A percentile compares a stretch with the other conserved stretches of the same genome.
These are phyloP conservation scores for Calliopum simillimum DNA, from an alignment of 2,888 invertebrate species.

Conservation along the genomic window DNA sequence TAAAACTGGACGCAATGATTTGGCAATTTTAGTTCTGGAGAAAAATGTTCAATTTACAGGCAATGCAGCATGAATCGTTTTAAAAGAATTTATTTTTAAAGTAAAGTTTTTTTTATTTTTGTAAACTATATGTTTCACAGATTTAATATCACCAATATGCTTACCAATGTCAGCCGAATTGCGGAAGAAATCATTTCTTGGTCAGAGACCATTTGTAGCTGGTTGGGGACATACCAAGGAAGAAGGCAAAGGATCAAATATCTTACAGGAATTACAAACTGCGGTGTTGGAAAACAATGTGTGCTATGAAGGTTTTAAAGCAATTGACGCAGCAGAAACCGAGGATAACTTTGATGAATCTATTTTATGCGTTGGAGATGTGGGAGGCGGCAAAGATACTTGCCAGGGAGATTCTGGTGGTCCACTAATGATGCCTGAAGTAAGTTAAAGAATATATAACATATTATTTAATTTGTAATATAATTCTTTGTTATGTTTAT, in stretches of 20 bases:
- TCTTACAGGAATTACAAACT: conserved; percentile 76
- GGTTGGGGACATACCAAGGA: conserved; percentile 69
- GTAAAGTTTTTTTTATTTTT: conserved; percentile 16
- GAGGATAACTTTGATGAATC: conserved; percentile 55
- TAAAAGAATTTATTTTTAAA: not conserved
- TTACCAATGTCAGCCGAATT: conserved; percentile 73
- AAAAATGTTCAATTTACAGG: conserved; percentile 70
- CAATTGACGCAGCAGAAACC: conserved; percentile 45
- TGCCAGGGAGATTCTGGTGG: conserved; percentile 62
- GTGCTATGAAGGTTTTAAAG: conserved; percentile 68
- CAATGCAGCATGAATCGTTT: conserved; percentile 55
- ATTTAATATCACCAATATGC: conserved; percentile 77
- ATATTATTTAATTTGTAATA: not conserved
- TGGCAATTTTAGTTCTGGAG: conserved; percentile 77
- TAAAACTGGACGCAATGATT: conserved; percentile 75
- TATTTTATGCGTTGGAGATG: conserved; percentile 57
- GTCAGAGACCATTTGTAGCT: conserved; percentile 75
- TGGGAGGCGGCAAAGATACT: conserved; percentile 55
- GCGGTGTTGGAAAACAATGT: conserved; percentile 74
- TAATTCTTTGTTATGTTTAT: not conserved
- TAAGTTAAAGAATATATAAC: conserved; percentile 33
- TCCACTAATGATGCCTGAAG: conserved; percentile 58
- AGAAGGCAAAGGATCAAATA: conserved; percentile 73
- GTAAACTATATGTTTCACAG: conserved; percentile 70
- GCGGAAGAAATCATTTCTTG: conserved; percentile 70